These are phyloP conservation scores for Decapterus maruadsi DNA, from an alignment of 2,797 vertebrate genomes.

Conservation along the genomic window DNA sequence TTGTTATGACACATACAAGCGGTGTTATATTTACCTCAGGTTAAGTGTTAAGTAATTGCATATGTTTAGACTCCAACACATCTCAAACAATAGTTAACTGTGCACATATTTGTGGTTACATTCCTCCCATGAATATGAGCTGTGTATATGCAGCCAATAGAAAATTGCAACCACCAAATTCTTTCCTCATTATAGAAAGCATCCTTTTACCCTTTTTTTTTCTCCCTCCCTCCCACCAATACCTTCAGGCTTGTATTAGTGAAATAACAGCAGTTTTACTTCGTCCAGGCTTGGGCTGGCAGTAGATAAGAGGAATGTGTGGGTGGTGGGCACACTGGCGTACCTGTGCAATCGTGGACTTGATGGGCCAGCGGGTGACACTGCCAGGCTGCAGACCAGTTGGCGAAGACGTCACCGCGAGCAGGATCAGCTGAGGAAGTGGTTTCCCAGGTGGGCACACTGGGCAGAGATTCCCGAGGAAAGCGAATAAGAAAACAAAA, in stretches of 20 bases:
- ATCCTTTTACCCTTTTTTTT: neutral
- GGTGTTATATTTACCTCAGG: neutral
- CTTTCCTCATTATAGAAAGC: slow-evolving; percentile 43
- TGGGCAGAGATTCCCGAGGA: slow-evolving; percentile 13
- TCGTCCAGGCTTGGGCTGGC: slow-evolving; percentile 64
- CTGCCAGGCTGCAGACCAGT: slow-evolving; percentile 52
- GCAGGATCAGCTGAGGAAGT: slow-evolving; percentile 21
- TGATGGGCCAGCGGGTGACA: slow-evolving; percentile 53
- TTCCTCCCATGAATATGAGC: slow-evolving; percentile 15
- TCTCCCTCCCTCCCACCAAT: slow-evolving; percentile 1
- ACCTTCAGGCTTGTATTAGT: slow-evolving; percentile 54
- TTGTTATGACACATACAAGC: neutral
- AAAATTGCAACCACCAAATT: slow-evolving; percentile 24
- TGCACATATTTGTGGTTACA: slow-evolving; percentile 36
- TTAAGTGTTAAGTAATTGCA: neutral
- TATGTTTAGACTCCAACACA: slow-evolving; percentile 4
- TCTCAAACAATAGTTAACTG: slow-evolving; percentile 10
- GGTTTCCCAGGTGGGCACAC: slow-evolving; percentile 10
- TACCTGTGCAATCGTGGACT: slow-evolving; percentile 57
- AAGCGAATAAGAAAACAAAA: slow-evolving; percentile 4
- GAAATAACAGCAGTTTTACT: slow-evolving; percentile 58
- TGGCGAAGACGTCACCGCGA: slow-evolving; percentile 40
- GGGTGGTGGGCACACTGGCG: slow-evolving; percentile 59
- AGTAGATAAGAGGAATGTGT: slow-evolving; percentile 62
- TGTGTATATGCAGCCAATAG: slow-evolving; percentile 10